Base-by-base conservation (phyloP, 2,888 invertebrate species). In the Lasioglossum zephyrum region DNA sequence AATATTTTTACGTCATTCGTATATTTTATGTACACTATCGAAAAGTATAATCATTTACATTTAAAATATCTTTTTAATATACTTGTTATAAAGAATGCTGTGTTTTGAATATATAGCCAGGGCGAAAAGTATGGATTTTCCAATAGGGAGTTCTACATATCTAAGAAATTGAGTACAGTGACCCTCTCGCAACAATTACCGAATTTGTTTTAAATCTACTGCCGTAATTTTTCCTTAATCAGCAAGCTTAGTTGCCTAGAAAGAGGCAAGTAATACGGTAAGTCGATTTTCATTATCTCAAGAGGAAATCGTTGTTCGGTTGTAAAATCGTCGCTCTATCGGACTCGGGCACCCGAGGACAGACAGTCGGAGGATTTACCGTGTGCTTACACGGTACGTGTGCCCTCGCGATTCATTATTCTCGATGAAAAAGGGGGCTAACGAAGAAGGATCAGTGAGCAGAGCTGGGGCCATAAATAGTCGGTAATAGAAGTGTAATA, bases 391-490 rank as follows among this genome's bases (percentile, higher is more conserved):
- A 39, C 39, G 22, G n/a, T 36, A 36, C 36, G 31, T 8, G 72
- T 49, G 47, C 72, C 73, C 47, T 26, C 69, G 74, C 80, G 74
- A 49, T 74, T 78, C 78, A 63, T 70, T 81, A 47, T 72, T 36
- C 73, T 16, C 66, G 22, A 36, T 39, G 66, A 36, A 69, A 39
- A 39, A 11, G 66, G 36, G 36, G 66, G 22, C 22, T 69, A 69
- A 69, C 66, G 66, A 39, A 69, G 31, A 49, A 44, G 41, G 60
- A 57, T 41, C 60, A 60, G 41, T 18, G 75, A 53, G 18, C 60
- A 39, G 41, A 31, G 75, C 44, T 75, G 41, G 57, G 8, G 49
- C 81, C 76, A 76, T 76, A 81, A 83, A 83, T 83, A 83, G 82
- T 70, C 72, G n/a, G 9, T 6, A 44, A 60, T 72, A 72, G 72